phyloP scores from a whole-genome alignment of 2,888 invertebrate genomes.

The Chalcosyrphus nemorum region DNA sequence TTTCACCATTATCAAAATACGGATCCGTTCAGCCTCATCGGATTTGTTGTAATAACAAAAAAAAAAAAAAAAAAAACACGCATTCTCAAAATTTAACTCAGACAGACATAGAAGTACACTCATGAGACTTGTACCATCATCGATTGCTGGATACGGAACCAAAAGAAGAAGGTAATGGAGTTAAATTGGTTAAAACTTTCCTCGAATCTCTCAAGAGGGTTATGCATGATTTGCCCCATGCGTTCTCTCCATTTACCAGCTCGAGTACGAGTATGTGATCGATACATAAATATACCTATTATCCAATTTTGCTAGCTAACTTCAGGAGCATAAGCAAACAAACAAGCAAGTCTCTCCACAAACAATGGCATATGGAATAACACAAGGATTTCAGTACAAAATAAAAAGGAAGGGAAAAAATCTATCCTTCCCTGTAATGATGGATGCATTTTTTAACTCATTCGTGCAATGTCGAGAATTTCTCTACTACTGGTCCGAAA shows the following conservation, averaged over 20 bases:
- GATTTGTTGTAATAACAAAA: conserved; percentile 23
- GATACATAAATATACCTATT: background rate
- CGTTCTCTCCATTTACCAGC: background rate
- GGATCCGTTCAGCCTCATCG: conserved; percentile 23
- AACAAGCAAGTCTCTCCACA: background rate
- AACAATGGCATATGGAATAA: background rate
- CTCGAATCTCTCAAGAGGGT: background rate
- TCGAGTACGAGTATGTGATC: background rate
- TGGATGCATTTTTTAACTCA: background rate
- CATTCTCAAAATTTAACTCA: conserved; percentile 4
- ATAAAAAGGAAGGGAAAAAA: too few relatives aligned
- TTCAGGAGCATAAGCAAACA: background rate
- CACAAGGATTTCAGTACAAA: background rate
- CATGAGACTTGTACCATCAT: background rate
- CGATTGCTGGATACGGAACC: background rate
- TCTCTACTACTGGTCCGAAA: too few relatives aligned
- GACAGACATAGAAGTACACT: conserved; percentile 5
- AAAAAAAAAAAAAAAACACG: background rate
- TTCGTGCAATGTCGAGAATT: too few relatives aligned
- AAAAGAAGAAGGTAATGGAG: background rate
- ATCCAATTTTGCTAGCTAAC: background rate
- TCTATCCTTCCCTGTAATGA: too few relatives aligned
- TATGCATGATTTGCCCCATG: background rate
- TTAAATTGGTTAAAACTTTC: conserved; percentile 24
- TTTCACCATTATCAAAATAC: conserved; percentile 11